Base-by-base conservation (phyloP, 2,888 invertebrate genomes). In the Meta bourneti region DNA sequence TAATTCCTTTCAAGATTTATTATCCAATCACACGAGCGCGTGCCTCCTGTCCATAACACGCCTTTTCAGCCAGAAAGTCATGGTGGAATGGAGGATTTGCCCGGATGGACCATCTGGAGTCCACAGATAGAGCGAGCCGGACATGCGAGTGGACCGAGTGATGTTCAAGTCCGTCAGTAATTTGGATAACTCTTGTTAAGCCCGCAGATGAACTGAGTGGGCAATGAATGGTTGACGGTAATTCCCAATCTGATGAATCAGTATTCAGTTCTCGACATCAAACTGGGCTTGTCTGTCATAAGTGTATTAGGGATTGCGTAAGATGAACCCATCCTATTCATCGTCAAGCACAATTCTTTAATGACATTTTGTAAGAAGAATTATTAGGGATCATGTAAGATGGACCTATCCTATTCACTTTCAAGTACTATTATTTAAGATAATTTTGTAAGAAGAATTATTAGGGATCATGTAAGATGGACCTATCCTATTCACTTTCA, bases 111-210 rank as follows among this genome's bases (percentile, higher is more conserved):
- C 77, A 86, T 77, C 85, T 86, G 77, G n/a, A 77, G 20, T 48
- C 78, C 51, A n/a, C 49, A 77, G 87, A 72, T 87, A 87, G 79
- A 16, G 34, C 34, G 52, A 20, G 72, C 34, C n/a, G 79, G 72
- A 87, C 87, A 87, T 80, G 87, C 87, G 80, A 87, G 72, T 54
- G 51, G 51, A 19, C 13, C 34, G 69, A 69, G 13, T 54, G 52
- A 20, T 52, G 72, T 83, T 83, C 78, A 51, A n/a, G 86, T 20
- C 72, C 87, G 72, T 49, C 20, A 52, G 71, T 80, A 87, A 87
- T 87, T 80, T 52, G 87, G 71, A 80, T 87, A 72, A 79, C 69
- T 79, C 87, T 71, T 51, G 52, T 48, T 71, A 79, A 87, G 87
- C 48, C 79, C 54, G 20, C 79, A 71, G 86, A 49, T 52, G 48